Evolutionary conservation across 2,888 invertebrate species (phyloP), one percentile per base, ranked within the genome.

Genomic region (Synanthedon vespiformis): DNA sequence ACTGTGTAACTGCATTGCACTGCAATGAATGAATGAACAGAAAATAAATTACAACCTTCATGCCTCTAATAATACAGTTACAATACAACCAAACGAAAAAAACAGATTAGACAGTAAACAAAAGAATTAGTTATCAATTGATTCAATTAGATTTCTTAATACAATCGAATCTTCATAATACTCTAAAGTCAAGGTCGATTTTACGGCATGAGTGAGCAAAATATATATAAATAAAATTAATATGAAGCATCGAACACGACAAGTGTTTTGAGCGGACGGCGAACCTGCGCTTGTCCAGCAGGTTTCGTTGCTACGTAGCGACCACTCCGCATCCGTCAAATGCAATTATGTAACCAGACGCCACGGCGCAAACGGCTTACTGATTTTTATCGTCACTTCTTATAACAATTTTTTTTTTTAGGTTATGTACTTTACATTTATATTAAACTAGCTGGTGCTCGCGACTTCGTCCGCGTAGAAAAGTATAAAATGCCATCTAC

Each of bases 201-300:
- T 14, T 44, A 48, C 22, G 22, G 16, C 22, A 18, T 48, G 48
- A 12, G 22, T 34, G 48, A 48, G 48, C 48, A 11, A 5, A 34
- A 34, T 34, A 34, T 10, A 34, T 34, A 34, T 34, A 34, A 16
- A 48, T 14, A 22, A 18, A 48, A 14, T 16, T 48, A 2, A 18
- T 12, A 48, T 12, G 5, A 48, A 48, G 48, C 48, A 13, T 13
- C 16, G 48, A 48, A 16, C 48, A 41, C 52, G 27, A 52, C 47
- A 79, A 79, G 79, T 78, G 76, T 63, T 63, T 67, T 56, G 64
- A 57, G 14, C 77, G 78, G 76, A 64, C 77, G 65, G 73, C 80
- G 81, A 79, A 80, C 80, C 70, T 48, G 66, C 70, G 73, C 72
- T 63, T 63, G 74, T 64, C 64, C 72, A 69, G 77, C 81, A 74